Evolutionary conservation across 1,140 invertebrate genomes (phyloP).

Genomic region (Acromyrmex charruanus): DNA sequence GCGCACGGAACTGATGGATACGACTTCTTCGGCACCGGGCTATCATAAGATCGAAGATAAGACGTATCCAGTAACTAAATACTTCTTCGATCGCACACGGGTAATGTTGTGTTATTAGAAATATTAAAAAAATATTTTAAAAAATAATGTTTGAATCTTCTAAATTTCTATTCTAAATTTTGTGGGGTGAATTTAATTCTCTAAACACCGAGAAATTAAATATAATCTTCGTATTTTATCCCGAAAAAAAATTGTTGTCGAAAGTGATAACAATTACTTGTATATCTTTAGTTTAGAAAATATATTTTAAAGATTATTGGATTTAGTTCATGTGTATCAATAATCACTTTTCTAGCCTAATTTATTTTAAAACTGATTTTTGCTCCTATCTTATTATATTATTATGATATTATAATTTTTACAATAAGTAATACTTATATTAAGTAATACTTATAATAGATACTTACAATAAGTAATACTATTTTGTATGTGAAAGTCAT

Average conservation of each 20-base stretch:
- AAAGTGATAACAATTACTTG: neutral
- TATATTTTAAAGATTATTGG: neutral
- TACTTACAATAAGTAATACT: neutral
- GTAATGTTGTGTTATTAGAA: slow-evolving; percentile 72
- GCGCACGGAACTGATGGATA: slow-evolving; percentile 89
- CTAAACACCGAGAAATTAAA: neutral
- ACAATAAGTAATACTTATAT: neutral
- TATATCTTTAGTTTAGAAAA: neutral
- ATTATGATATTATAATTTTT: neutral
- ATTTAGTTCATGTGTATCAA: neutral
- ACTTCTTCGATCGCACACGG: slow-evolving; percentile 87
- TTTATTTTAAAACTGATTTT: neutral
- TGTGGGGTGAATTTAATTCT: neutral
- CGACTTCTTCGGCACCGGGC: slow-evolving; percentile 88
- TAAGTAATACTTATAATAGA: neutral
- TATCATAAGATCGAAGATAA: slow-evolving; percentile 89
- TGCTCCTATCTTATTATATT: neutral
- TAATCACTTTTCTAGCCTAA: neutral
- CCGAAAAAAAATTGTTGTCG: neutral
- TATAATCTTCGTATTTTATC: neutral
- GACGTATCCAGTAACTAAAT: slow-evolving; percentile 87
- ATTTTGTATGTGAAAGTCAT: neutral
- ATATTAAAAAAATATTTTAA: neutral
- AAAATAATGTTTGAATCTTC: neutral
- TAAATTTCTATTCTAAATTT: neutral